Conservation (phyloP, 2,888 invertebrate species). For the Nymphalis urticae region DNA sequence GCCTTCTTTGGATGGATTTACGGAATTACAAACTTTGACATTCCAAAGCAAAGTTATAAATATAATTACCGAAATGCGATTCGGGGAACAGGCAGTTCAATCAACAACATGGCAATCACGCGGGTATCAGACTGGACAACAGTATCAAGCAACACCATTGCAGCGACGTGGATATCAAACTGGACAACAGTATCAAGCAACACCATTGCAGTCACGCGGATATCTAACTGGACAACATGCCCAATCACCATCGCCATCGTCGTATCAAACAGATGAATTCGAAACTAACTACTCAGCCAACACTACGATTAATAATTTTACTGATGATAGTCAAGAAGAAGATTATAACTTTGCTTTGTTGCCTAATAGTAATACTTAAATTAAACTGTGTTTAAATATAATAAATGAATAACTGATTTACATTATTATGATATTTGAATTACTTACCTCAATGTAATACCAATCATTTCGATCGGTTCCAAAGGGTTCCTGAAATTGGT, state of each 20-base stretch:
- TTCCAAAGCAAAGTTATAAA: conserved; percentile 37
- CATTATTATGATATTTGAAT: conserved; percentile 22
- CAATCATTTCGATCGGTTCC: conserved; percentile 39
- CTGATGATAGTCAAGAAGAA: conserved; percentile 17
- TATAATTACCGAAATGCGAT: conserved; percentile 40
- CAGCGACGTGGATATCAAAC: conserved; percentile 3
- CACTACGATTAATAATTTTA: neutral
- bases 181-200: conserved; percentile 4
- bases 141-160: conserved; percentile 14
- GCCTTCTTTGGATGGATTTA: conserved; percentile 43
- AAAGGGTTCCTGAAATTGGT: conserved; percentile 38
- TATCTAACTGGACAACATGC: conserved; percentile 15
- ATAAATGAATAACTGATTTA: conserved; percentile 33
- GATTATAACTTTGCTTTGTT: conserved; percentile 38
- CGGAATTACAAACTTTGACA: conserved; percentile 42
- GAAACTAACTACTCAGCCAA: conserved; percentile 25
- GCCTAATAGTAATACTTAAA: conserved; percentile 38
- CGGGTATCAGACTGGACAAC: conserved; percentile 41
- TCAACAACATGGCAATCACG: conserved; percentile 40
- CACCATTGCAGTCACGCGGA: conserved; percentile 6
- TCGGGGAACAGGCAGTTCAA: conserved; percentile 31
- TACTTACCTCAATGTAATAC: conserved; percentile 39
- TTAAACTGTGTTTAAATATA: conserved; percentile 36
- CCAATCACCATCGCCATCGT: conserved; percentile 39
- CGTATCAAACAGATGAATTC: conserved; percentile 40